Base-by-base conservation (phyloP, 2,888 invertebrate species). In the Parthenolecanium corni region DNA sequence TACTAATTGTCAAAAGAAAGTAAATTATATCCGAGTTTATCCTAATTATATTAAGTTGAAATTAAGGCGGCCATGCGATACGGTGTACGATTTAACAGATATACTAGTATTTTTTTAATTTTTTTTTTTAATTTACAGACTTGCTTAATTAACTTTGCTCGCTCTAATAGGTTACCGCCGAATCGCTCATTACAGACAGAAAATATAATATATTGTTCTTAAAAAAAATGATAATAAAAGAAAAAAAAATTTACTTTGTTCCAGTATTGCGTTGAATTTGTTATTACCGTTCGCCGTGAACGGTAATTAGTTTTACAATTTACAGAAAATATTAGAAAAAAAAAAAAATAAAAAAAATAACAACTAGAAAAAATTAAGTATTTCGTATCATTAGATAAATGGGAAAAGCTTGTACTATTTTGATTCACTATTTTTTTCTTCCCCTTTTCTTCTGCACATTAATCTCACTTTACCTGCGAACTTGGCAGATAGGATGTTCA, bases 61-160 rank as follows among this genome's bases (percentile, higher is more conserved):
- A 61, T 61, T 52, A 52, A 52, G 52, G 52, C 52, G 52, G 52
- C 52, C 52, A 52, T 52, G 52, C 52, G 52, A 52, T 52, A 52
- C 52, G 51, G 61, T 61, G 61, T 61, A 61, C 61, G 61, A 51
- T 61, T 61, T 61, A 61, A 61, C 61, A 61, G 61, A 61, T 57
- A 56, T 36, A 61, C 61, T 46, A 58, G 4, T 6, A 31, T 31
- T 6, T 31, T 47, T 12, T 14, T 23, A 51, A 47, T 47, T 58
- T 25, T 40, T 40, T 47, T 61, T 46, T 47, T 61, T 61, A 61
- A 61, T 61, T 61, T 61, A 61, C 61, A 61, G 61, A 61, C 61
- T 61, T 61, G 61, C 61, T 61, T 61, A 61, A 61, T 61, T 61
- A 61, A 61, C 61, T 61, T 61, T 61, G 61, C 61, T 36, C 61